Conservation (phyloP, 2,888 invertebrate genomes). For the Neoascia interrupta region DNA sequence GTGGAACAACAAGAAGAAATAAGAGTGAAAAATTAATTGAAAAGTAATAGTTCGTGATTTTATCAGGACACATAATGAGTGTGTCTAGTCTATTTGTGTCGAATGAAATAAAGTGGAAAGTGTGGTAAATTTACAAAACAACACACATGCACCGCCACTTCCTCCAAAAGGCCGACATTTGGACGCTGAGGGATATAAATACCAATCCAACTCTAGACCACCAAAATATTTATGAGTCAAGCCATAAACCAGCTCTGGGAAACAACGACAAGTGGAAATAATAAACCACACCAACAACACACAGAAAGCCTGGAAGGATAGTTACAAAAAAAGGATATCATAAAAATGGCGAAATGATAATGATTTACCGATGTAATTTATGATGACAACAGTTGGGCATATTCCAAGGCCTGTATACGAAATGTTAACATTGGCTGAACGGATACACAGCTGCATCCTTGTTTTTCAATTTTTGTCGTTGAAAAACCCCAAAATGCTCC, state of each 20-base stretch:
- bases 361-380: constrained; percentile 65
- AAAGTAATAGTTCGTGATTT: too few relatives aligned
- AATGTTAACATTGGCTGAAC: constrained; percentile 8
- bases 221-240: constrained; percentile 37
- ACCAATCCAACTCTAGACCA: background rate
- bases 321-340: constrained; percentile 34
- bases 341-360: constrained; percentile 65
- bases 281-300: constrained; percentile 11
- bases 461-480: constrained; percentile 3
- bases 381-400: constrained; percentile 67
- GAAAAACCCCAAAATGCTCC: constrained; percentile 24
- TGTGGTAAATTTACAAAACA: constrained; percentile 16
- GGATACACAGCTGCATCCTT: constrained; percentile 43
- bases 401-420: constrained; percentile 42
- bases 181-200: too few relatives aligned
- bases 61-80: background rate
- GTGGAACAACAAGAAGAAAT: too few relatives aligned
- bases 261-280: constrained; percentile 47
- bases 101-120: constrained; percentile 48
- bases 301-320: background rate
- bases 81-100: background rate
- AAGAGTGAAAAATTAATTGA: too few relatives aligned
- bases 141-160: too few relatives aligned
- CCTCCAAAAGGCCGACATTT: too few relatives aligned
- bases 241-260: constrained; percentile 36